Conservation (phyloP, 2,888 invertebrate genomes). For the Epirrhoe tristata region DNA sequence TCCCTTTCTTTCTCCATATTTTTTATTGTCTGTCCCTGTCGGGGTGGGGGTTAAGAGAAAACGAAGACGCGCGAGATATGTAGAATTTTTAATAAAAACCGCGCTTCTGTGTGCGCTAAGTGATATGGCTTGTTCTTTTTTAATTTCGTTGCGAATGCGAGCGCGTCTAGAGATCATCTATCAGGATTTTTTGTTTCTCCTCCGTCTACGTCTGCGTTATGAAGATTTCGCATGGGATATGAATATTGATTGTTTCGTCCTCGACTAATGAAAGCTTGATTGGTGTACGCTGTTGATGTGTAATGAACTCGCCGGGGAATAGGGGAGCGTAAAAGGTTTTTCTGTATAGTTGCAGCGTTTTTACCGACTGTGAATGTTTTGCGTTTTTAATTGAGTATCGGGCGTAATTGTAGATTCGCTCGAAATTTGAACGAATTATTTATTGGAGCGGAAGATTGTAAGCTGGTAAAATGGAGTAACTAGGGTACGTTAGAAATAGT, state of each 20-base stretch:
- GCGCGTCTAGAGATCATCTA: slow-evolving; percentile 76
- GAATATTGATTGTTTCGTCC: slow-evolving; percentile 81
- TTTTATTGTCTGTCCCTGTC: slow-evolving; percentile 74
- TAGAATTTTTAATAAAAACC: slow-evolving; percentile 84
- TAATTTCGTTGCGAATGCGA: slow-evolving; percentile 82
- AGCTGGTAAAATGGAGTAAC: slow-evolving; percentile 12
- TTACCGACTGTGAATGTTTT: slow-evolving; percentile 50
- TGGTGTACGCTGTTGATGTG: slow-evolving; percentile 77
- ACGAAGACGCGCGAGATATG: slow-evolving; percentile 82
- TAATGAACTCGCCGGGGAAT: slow-evolving; percentile 65
- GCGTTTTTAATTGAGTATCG: slow-evolving; percentile 55
- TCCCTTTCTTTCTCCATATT: slow-evolving; percentile 76
- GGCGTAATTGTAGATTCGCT: slow-evolving; percentile 40
- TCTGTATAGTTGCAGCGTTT: slow-evolving; percentile 56
- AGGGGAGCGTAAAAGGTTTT: slow-evolving; percentile 64
- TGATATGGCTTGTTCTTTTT: slow-evolving; percentile 85
- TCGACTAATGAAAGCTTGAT: slow-evolving; percentile 81
- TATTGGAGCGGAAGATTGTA: slow-evolving; percentile 26
- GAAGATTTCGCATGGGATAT: slow-evolving; percentile 84
- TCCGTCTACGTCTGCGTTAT: slow-evolving; percentile 62
- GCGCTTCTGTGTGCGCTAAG: slow-evolving; percentile 83
- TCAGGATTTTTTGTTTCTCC: slow-evolving; percentile 65
- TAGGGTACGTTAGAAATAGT: slow-evolving; percentile 1
- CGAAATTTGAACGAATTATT: slow-evolving; percentile 37
- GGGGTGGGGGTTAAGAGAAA: slow-evolving; percentile 74